Evolutionary conservation across 1,140 invertebrate genomes (phyloP).

Genomic region (Drosophila kurseongensis): DNA sequence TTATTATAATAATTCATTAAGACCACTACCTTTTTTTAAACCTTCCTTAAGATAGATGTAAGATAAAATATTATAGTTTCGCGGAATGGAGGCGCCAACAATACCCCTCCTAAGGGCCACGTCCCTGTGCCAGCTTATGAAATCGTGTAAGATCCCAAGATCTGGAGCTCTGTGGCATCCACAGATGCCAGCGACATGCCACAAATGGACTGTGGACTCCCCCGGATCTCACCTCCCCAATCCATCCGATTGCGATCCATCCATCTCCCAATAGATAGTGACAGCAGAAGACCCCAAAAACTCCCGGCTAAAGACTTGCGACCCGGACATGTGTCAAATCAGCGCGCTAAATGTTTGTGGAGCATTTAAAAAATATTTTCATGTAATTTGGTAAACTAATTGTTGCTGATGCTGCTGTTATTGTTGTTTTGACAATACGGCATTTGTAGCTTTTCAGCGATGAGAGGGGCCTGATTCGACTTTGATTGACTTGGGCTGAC

Average conservation of each 20-base stretch:
- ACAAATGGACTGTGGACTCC: conserved; percentile 68
- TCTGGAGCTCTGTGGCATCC: conserved; percentile 6
- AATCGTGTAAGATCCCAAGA: conserved; percentile 22
- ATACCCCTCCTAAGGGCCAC: neutral
- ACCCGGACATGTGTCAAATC: conserved; percentile 71
- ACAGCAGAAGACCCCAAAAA: conserved; percentile 44
- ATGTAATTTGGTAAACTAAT: conserved; percentile 84
- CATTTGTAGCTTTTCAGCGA: conserved; percentile 82
- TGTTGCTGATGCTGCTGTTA: conserved; percentile 52
- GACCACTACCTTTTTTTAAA: too few relatives aligned
- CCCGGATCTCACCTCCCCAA: conserved; percentile 2
- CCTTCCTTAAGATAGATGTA: too few relatives aligned
- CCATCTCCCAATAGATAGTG: conserved; percentile 28
- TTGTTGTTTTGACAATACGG: conserved; percentile 80
- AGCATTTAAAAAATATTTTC: conserved; percentile 82
- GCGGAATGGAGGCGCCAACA: too few relatives aligned
- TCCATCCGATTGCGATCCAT: conserved; percentile 21
- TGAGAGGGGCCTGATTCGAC: conserved; percentile 30
- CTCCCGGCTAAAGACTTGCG: conserved; percentile 15
- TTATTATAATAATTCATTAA: too few relatives aligned
- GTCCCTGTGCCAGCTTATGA: conserved; percentile 2
- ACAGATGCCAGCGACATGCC: conserved; percentile 72
- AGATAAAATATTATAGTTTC: too few relatives aligned
- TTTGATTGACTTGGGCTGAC: conserved; percentile 78
- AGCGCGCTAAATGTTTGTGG: conserved; percentile 64